Evolutionary conservation across 2,888 invertebrate genomes (phyloP).

Genomic region (Cosmopolites sordidus): DNA sequence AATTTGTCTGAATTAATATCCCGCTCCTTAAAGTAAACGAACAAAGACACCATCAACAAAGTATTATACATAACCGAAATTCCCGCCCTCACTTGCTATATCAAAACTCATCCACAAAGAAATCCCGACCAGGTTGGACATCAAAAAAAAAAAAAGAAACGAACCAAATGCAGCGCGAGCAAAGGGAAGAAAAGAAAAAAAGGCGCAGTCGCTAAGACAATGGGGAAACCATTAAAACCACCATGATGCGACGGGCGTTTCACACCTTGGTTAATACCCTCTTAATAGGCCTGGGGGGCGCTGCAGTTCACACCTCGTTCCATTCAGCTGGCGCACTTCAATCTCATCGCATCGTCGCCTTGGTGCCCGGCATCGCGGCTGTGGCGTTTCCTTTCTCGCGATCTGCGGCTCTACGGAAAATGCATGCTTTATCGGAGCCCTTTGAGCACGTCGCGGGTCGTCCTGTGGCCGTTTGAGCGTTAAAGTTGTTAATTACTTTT

Average conservation of each 20-base stretch:
- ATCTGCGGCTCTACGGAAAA: too few species aligned
- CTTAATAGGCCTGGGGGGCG: slow-evolving; percentile 26
- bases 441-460: too few species aligned
- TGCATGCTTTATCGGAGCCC: too few species aligned
- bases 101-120: too few species aligned
- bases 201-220: slow-evolving; percentile 27
- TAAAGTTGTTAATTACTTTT: too few species aligned
- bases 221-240: slow-evolving; percentile 25
- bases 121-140: slow-evolving; percentile 15
- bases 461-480: too few species aligned
- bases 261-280: slow-evolving; percentile 41
- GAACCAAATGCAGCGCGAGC: slow-evolving; percentile 5
- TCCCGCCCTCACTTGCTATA: neutral
- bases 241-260: slow-evolving; percentile 31
- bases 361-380: too few species aligned
- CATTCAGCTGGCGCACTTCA: slow-evolving; percentile 24
- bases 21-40: too few species aligned
- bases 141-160: slow-evolving; percentile 11
- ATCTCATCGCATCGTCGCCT: slow-evolving; percentile 12
- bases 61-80: too few species aligned
- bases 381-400: too few species aligned
- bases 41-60: too few species aligned
- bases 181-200: slow-evolving; percentile 10
- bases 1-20: too few species aligned
- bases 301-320: slow-evolving; percentile 26